These are phyloP conservation scores for Cylloceria caligata DNA, from an alignment of 2,888 invertebrate species.

Conservation along the genomic window DNA sequence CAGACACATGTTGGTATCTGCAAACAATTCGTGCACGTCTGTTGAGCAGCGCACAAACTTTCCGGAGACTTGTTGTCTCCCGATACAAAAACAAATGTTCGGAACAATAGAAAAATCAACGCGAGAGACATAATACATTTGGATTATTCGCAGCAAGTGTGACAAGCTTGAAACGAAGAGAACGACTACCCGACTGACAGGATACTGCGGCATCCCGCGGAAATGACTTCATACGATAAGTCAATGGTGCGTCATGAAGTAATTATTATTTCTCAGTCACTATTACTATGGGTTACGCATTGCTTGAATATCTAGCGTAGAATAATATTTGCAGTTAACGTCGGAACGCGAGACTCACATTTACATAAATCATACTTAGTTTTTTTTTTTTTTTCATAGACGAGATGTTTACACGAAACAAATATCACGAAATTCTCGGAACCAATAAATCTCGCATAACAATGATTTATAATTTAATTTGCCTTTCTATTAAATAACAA, in stretches of 20 bases:
- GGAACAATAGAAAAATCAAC: constrained; percentile 37
- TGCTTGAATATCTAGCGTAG: neutral
- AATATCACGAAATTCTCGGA: too few relatives aligned
- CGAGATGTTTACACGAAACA: neutral
- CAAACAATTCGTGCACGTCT: constrained; percentile 85
- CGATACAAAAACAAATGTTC: constrained; percentile 21
- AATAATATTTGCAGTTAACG: constrained; percentile 32
- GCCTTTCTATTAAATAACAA: too few relatives aligned
- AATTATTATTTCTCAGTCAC: constrained; percentile 62
- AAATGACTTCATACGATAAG: constrained; percentile 76
- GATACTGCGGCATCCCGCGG: constrained; percentile 80
- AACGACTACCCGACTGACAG: constrained; percentile 64
- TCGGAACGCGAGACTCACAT: constrained; percentile 3
- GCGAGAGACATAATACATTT: constrained; percentile 33
- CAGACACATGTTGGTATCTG: constrained; percentile 85
- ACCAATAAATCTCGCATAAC: too few relatives aligned
- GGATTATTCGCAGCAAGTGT: neutral
- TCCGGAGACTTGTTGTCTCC: constrained; percentile 71
- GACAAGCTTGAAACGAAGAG: constrained; percentile 11
- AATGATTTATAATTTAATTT: too few relatives aligned
- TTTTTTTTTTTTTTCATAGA: neutral
- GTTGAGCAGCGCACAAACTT: constrained; percentile 80
- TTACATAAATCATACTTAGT: neutral
- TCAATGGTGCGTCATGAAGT: constrained; percentile 72
- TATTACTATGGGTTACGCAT: constrained; percentile 48